These are phyloP conservation scores for Diarsia rubi DNA, from an alignment of 2,888 invertebrate species.

Conservation along the genomic window DNA sequence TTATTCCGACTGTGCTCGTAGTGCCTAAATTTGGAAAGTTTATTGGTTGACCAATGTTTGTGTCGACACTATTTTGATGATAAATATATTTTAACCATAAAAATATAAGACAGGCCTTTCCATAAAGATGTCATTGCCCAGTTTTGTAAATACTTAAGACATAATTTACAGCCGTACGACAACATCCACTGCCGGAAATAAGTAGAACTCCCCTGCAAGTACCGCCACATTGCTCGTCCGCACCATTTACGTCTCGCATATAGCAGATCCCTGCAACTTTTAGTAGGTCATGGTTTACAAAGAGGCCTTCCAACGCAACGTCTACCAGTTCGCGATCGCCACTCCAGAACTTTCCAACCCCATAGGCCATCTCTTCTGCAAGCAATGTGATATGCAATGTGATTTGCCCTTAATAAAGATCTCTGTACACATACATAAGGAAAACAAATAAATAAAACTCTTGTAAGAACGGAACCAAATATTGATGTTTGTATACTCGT, in stretches of 20 bases:
- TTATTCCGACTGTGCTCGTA: background rate
- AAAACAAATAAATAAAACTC: constrained; percentile 49
- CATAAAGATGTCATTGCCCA: constrained; percentile 34
- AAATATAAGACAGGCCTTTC: background rate
- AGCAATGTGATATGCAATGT: background rate
- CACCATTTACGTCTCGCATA: too few relatives aligned
- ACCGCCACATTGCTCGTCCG: too few relatives aligned
- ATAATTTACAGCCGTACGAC: too few relatives aligned
- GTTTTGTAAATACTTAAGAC: background rate
- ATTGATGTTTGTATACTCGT: background rate
- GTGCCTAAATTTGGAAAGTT: constrained; percentile 20
- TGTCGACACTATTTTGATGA: background rate
- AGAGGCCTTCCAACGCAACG: too few relatives aligned
- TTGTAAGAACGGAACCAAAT: constrained; percentile 28
- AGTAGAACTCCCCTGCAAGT: too few relatives aligned
- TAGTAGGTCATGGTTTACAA: too few relatives aligned
- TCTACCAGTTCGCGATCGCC: too few relatives aligned
- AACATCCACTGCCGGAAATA: too few relatives aligned
- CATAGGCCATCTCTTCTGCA: too few relatives aligned
- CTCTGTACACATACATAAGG: constrained; percentile 1
- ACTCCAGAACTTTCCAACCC: too few relatives aligned
- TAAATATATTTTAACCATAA: background rate
- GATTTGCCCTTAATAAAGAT: constrained; percentile 21
- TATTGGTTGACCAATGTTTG: background rate
- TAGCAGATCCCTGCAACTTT: too few relatives aligned